These are phyloP conservation scores for Mastomys natalensis DNA, from an alignment of 2,113 vertebrate species.

Conservation along the genomic window DNA sequence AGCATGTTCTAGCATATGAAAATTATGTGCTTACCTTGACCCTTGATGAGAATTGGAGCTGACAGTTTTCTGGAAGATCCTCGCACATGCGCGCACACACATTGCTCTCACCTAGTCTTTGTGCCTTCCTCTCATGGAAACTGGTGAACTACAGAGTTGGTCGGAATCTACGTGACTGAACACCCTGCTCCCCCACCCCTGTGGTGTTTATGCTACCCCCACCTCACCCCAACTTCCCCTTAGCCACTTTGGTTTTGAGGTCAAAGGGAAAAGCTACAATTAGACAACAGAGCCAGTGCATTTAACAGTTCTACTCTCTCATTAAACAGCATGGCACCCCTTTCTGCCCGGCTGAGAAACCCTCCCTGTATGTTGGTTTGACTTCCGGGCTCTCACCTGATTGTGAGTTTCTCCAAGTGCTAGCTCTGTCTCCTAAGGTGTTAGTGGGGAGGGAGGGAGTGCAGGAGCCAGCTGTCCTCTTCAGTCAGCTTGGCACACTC, in stretches of 20 bases:
- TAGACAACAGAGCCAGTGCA: neutral
- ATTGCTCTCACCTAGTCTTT: neutral
- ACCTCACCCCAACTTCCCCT: neutral
- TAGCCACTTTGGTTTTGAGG: neutral
- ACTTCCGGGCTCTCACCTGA: neutral
- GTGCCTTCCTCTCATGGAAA: neutral
- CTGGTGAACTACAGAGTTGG: neutral
- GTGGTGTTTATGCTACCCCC: neutral
- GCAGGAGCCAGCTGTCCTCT: neutral
- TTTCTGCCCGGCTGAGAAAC: neutral
- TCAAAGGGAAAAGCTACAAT: neutral
- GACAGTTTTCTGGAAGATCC: slow-evolving; percentile 28
- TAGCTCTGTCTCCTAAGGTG: neutral
- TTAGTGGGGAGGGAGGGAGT: neutral
- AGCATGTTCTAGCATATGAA: neutral
- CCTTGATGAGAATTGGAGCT: slow-evolving; percentile 10
- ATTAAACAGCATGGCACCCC: neutral
- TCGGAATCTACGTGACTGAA: neutral
- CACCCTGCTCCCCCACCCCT: neutral
- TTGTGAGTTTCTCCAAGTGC: neutral
- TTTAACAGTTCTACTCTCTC: neutral
- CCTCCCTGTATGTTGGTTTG: neutral
- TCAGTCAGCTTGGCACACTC: neutral
- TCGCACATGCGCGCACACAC: neutral
- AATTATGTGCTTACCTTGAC: neutral